Evolutionary conservation across 2,888 invertebrate species (phyloP).

Genomic region (Monoplex corrugatus): DNA sequence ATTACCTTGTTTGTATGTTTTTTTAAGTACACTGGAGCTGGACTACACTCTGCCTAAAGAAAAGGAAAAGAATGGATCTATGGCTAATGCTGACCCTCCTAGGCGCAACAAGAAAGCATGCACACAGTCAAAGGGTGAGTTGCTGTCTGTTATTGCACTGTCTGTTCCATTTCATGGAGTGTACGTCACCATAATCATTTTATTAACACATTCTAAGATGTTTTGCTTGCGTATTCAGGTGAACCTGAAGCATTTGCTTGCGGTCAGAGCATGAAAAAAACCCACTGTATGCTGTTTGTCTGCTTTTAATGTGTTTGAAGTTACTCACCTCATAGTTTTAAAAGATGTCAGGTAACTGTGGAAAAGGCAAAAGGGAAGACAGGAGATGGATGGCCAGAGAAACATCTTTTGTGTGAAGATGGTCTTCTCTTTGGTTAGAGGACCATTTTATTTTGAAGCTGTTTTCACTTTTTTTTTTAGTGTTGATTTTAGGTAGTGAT

Average conservation of each 20-base stretch:
- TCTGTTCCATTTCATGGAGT: background rate
- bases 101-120: constrained; percentile 58
- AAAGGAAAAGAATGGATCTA: constrained; percentile 63
- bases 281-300: background rate
- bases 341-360: background rate
- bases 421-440: too few species aligned
- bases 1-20: background rate
- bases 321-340: too few species aligned
- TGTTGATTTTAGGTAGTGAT: too few species aligned
- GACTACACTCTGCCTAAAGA: constrained; percentile 78
- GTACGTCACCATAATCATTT: background rate
- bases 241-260: background rate
- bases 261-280: constrained; percentile 31
- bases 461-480: too few species aligned
- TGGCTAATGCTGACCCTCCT: constrained; percentile 46
- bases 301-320: constrained; percentile 21
- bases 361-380: background rate
- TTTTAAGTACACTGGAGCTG: constrained; percentile 76
- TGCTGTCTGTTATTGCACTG: background rate
- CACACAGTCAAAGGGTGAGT: constrained; percentile 45
- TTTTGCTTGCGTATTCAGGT: background rate
- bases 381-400: too few species aligned
- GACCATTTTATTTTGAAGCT: too few species aligned
- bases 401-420: too few species aligned
- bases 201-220: background rate